Evolutionary conservation across 1,140 invertebrate species (phyloP).

Genomic region (Microplitis mediator): DNA sequence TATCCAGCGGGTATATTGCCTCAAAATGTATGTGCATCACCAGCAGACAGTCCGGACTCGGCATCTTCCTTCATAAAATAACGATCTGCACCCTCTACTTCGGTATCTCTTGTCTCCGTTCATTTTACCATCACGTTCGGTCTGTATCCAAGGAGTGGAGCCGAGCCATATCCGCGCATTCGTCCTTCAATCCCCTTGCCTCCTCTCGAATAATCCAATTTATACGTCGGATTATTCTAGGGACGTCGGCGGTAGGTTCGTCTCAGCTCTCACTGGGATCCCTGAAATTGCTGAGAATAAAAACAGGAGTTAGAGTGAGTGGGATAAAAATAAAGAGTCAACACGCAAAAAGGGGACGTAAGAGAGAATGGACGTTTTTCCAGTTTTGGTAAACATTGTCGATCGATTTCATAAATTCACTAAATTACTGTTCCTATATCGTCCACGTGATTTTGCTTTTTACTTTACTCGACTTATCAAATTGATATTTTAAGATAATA

Average conservation of each 20-base stretch:
- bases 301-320: constrained; percentile 3
- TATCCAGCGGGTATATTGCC: neutral
- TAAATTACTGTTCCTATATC: neutral
- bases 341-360: neutral
- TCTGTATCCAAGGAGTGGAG: neutral
- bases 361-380: constrained; percentile 17
- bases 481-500: neutral
- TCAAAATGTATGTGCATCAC: neutral
- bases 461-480: neutral
- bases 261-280: constrained; percentile 32
- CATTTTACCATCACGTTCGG: constrained; percentile 16
- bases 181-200: constrained; percentile 25
- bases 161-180: neutral
- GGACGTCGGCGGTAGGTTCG: constrained; percentile 29
- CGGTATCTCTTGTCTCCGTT: neutral
- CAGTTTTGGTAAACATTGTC: constrained; percentile 34
- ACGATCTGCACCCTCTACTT: constrained; percentile 15
- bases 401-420: constrained; percentile 30
- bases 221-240: constrained; percentile 52
- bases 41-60: neutral
- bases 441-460: neutral
- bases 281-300: constrained; percentile 38
- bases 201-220: constrained; percentile 33
- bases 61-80: constrained; percentile 24
- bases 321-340: neutral